Base-by-base conservation (phyloP, 2,797 vertebrate species). In the Enteromius anoplus region DNA sequence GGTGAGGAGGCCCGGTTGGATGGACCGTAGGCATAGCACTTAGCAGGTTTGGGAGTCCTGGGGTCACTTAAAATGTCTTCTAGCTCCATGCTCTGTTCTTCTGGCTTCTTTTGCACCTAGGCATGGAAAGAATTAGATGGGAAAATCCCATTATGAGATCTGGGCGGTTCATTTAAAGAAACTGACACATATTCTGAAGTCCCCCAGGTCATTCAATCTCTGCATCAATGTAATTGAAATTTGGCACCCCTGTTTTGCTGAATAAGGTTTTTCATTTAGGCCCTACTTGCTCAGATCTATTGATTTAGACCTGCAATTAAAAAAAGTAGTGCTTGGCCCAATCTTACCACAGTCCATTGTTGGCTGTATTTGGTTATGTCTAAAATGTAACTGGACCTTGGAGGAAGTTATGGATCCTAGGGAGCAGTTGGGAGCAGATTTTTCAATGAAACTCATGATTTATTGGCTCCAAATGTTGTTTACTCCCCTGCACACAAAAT, bases 11-110 rank as follows among this genome's bases (percentile, higher is more conserved):
- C 94, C 91, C 94, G 96, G 91, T 91, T 92, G 87, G 93, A 77
- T 60, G 92, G 93, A 91, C 91, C 94, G 93, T 97, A 98, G 89
- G 95, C 94, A 92, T 96, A 97, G 90, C 94, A 95, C 93, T 97
- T 98, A 94, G 95, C 93, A 89, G 92, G 91, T 93, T 96, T 97
- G 55, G 92, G 93, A 14, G 94, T 93, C 93, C 96, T 96, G 17
- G 92, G 90, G 86, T 98, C 96, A 0, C 94, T 93, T 83, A 93
- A 86, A 0, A 96, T 94, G 11, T 96, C 96, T 87, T 96, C 96
- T 40, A 95, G 91, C 87, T 97, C 96, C 90, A 93, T 90, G 8
- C 92, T 91, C 21, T 92, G 92, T 85, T 97, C 96, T 72, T 97
- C 95, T 0, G 94, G 90, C 89, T 97, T 97, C 86, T 96, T 95